Conservation (phyloP, 2,888 invertebrate species). For the Drosophila atripex region DNA sequence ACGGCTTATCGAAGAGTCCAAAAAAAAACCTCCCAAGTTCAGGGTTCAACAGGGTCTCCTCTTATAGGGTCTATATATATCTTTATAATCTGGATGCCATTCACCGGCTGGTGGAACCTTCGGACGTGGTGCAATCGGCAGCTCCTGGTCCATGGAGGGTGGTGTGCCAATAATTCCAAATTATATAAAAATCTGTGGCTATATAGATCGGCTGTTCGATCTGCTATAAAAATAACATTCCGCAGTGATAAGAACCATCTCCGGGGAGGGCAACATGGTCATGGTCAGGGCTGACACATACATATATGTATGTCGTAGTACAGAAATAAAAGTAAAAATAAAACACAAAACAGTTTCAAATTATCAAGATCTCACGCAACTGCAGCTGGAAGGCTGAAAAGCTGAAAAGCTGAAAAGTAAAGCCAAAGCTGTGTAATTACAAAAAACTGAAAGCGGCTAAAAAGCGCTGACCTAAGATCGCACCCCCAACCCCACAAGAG, state of each 20-base stretch:
- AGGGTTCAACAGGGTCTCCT: not conserved
- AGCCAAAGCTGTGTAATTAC: constrained; percentile 25
- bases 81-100: not conserved
- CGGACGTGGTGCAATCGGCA: not conserved
- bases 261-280: not conserved
- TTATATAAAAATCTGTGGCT: no score
- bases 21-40: constrained; percentile 6
- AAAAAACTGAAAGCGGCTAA: constrained; percentile 20
- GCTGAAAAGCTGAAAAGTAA: not conserved
- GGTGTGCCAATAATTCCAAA: no score
- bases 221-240: constrained; percentile 13
- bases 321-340: not conserved
- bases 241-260: not conserved
- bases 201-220: constrained; percentile 15
- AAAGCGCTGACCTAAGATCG: constrained; percentile 3
- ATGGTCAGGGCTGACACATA: constrained; percentile 14
- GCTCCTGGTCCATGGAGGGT: no score
- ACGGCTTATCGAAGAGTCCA: not conserved
- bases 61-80: not conserved
- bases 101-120: not conserved
- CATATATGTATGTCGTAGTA: no score
- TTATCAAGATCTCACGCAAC: constrained; percentile 37
- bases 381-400: constrained; percentile 10
- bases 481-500: not conserved
- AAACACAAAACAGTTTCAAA: constrained; percentile 11